A percentile compares a stretch with the other conserved stretches of the same genome.
phyloP scores from a whole-genome alignment of 1,140 invertebrate genomes.

The Apis laboriosa region DNA sequence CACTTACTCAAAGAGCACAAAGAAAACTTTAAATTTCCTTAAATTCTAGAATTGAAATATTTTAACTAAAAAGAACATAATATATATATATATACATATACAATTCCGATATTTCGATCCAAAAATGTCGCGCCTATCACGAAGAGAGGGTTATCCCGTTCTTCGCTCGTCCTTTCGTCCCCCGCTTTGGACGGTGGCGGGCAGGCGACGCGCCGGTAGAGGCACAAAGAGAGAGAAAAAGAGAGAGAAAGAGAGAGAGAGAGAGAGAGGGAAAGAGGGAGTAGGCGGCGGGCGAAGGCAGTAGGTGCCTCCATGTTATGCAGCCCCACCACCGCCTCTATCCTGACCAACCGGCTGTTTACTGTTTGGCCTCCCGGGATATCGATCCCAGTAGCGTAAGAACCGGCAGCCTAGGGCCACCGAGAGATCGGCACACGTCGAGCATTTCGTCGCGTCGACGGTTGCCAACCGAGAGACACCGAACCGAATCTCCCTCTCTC shows the following conservation, averaged over 20 bases:
- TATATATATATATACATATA: too few relatives aligned
- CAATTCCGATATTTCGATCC: conserved; percentile 30
- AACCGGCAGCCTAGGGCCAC: conserved; percentile 69
- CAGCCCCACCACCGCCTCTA: conserved; percentile 68
- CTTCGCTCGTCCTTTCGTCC: conserved; percentile 53
- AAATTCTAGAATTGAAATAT: too few relatives aligned
- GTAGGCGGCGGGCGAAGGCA: conserved; percentile 48
- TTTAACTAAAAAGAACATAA: too few relatives aligned
- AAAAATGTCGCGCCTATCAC: conserved; percentile 46
- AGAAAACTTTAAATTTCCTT: too few relatives aligned
- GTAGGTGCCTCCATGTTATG: conserved; percentile 67
- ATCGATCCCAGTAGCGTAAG: conserved; percentile 81
- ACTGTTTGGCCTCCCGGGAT: conserved; percentile 81
- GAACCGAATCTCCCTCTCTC: conserved; percentile 47
- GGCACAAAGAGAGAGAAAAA: not conserved
- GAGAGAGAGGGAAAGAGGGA: not conserved
- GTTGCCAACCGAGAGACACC: conserved; percentile 63
- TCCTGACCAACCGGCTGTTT: conserved; percentile 82
- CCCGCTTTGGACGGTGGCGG: conserved; percentile 22
- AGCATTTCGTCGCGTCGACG: conserved; percentile 55
- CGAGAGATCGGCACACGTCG: conserved; percentile 55
- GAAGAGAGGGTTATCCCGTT: conserved; percentile 42
- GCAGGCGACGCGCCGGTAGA: conserved; percentile 55
- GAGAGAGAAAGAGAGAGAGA: not conserved
- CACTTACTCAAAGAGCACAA: too few relatives aligned